These are phyloP conservation scores for Cyprinus carpio DNA, from an alignment of 2,113 vertebrate genomes.

Conservation along the genomic window DNA sequence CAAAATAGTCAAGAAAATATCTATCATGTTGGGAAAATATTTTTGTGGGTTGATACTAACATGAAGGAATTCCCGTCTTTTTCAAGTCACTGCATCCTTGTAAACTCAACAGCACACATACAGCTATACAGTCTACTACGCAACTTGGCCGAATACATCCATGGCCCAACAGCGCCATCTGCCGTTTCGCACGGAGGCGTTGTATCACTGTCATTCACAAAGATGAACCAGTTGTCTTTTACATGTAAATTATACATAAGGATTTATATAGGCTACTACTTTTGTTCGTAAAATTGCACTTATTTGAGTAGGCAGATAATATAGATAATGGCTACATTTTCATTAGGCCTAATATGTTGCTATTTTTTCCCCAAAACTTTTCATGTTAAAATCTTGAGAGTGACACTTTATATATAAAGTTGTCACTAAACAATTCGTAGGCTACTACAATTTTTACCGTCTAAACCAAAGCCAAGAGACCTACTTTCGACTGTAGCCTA, in stretches of 20 bases:
- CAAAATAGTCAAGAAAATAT: neutral
- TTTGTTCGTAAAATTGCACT: neutral
- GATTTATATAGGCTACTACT: neutral
- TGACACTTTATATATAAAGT: neutral
- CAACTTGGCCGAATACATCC: constrained; percentile 41
- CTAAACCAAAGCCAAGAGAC: neutral
- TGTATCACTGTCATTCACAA: neutral
- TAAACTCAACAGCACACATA: neutral
- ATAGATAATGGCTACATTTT: neutral
- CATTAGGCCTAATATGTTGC: neutral
- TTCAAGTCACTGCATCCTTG: neutral
- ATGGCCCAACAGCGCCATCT: constrained; percentile 73
- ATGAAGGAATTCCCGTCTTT: neutral
- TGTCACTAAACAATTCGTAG: neutral
- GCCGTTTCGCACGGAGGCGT: constrained; percentile 53
- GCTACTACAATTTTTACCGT: neutral
- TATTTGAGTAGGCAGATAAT: neutral
- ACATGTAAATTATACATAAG: neutral
- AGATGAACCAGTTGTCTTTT: neutral
- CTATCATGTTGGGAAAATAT: neutral
- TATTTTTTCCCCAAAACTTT: neutral
- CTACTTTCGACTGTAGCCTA: neutral
- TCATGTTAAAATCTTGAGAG: neutral
- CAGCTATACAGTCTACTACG: neutral
- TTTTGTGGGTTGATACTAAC: neutral